Conservation (phyloP, 64 coral and sea anemone species). For the Cladopsammia gracilis region DNA sequence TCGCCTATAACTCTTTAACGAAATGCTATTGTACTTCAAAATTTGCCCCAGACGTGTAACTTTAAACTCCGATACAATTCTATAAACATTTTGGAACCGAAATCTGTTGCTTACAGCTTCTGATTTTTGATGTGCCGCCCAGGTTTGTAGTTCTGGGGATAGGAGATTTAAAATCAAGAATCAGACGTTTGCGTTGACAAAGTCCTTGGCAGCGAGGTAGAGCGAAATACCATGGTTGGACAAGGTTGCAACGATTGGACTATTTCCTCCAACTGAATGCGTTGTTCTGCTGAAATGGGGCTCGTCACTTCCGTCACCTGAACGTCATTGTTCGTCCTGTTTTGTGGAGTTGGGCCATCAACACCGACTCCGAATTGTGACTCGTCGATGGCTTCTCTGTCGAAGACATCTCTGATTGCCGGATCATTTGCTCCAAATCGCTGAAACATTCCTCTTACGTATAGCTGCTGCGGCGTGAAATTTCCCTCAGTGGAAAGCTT, state of each 20-base stretch:
- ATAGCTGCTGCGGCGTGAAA: neutral
- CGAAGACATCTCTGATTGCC: slow-evolving; percentile 2
- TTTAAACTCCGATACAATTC: no score
- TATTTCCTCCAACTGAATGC: neutral
- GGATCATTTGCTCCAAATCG: neutral
- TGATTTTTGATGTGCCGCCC: no score
- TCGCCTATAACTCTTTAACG: no score
- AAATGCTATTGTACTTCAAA: no score
- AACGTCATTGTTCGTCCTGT: neutral
- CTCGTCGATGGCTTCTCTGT: neutral
- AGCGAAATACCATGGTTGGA: slow-evolving; percentile 14
- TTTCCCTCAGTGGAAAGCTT: neutral
- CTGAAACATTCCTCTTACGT: slow-evolving; percentile 2
- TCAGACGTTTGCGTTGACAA: neutral
- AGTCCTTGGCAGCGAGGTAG: neutral
- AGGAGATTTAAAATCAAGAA: no score
- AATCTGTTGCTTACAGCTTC: no score
- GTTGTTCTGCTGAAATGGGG: neutral
- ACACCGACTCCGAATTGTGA: neutral
- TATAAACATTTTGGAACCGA: no score
- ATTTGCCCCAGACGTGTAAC: no score
- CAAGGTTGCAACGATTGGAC: neutral
- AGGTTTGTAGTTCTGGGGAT: no score
- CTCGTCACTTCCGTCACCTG: neutral
- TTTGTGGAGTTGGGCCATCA: neutral